A percentile compares a stretch with the other conserved stretches of the same genome.
Evolutionary conservation across 1,140 invertebrate species (phyloP).

Genomic region (Reticulitermes speratus): DNA sequence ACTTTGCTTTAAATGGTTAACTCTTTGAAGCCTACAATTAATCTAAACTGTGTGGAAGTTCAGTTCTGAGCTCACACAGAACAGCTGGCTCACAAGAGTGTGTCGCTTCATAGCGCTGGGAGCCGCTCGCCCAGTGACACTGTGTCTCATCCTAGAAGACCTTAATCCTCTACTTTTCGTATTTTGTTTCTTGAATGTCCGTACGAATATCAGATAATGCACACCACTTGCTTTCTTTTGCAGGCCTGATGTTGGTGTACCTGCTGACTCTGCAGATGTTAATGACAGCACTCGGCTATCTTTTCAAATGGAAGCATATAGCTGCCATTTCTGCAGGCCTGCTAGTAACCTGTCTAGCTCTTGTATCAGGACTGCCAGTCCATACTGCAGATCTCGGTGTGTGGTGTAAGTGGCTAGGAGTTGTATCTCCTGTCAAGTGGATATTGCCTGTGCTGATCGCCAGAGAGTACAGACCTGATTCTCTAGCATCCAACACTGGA

Average conservation of each 20-base stretch:
- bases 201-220: too few relatives aligned
- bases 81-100: too few relatives aligned
- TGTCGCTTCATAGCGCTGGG: too few relatives aligned
- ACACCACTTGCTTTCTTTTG: background rate
- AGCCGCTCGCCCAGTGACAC: too few relatives aligned
- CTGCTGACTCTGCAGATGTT: slow-evolving; percentile 69
- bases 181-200: slow-evolving; percentile 26
- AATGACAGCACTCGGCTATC: slow-evolving; percentile 66
- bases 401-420: slow-evolving; percentile 64
- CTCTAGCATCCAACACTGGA: slow-evolving; percentile 57
- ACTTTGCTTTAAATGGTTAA: too few relatives aligned
- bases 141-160: too few relatives aligned
- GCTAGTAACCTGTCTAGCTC: slow-evolving; percentile 60
- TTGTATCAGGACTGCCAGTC: slow-evolving; percentile 69
- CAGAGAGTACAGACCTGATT: slow-evolving; percentile 63
- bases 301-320: slow-evolving; percentile 55
- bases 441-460: slow-evolving; percentile 64
- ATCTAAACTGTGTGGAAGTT: too few relatives aligned
- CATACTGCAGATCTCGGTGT: slow-evolving; percentile 69
- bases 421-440: slow-evolving; percentile 75
- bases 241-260: slow-evolving; percentile 77
- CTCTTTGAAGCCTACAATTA: too few relatives aligned
- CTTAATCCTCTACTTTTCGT: background rate
- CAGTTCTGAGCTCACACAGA: too few relatives aligned
- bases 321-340: slow-evolving; percentile 59